Conservation (phyloP, 2,797 vertebrate genomes). For the Nannoperca obscura region DNA sequence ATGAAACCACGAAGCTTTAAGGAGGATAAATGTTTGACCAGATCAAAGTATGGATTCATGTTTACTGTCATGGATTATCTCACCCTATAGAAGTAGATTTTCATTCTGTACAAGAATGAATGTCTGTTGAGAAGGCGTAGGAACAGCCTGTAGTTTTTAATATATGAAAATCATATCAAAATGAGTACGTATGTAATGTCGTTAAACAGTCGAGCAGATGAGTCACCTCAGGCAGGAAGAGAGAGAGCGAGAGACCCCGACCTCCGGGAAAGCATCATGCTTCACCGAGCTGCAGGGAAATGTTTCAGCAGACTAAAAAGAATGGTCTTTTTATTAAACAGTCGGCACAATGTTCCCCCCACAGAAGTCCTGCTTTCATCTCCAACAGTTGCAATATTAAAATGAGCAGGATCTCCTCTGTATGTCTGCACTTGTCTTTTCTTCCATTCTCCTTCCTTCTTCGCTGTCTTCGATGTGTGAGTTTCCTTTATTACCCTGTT, state of each 20-base stretch:
- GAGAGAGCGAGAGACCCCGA: neutral
- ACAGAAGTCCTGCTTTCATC: slow-evolving; percentile 38
- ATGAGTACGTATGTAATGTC: neutral
- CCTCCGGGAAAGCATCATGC: neutral
- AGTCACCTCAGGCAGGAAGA: slow-evolving; percentile 3
- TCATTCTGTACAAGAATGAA: neutral
- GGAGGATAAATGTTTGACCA: neutral
- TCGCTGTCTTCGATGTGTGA: neutral
- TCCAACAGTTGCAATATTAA: slow-evolving; percentile 36
- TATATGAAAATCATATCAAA: neutral
- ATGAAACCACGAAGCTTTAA: neutral
- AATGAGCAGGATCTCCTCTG: slow-evolving; percentile 25
- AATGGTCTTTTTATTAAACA: slow-evolving; percentile 27
- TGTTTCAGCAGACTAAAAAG: slow-evolving; percentile 22
- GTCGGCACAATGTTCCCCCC: slow-evolving; percentile 36
- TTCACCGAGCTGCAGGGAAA: slow-evolving; percentile 30
- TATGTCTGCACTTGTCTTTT: neutral
- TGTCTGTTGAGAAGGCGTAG: too few species aligned
- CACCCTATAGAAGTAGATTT: neutral
- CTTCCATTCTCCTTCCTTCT: rapidly evolving
- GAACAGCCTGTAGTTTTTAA: neutral
- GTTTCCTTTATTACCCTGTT: neutral
- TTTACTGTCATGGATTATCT: neutral
- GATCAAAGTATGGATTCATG: slow-evolving; percentile 5
- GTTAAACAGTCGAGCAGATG: neutral